Evolutionary conservation across 1,140 invertebrate genomes (phyloP).

Genomic region (Ctenoplectra terminalis): DNA sequence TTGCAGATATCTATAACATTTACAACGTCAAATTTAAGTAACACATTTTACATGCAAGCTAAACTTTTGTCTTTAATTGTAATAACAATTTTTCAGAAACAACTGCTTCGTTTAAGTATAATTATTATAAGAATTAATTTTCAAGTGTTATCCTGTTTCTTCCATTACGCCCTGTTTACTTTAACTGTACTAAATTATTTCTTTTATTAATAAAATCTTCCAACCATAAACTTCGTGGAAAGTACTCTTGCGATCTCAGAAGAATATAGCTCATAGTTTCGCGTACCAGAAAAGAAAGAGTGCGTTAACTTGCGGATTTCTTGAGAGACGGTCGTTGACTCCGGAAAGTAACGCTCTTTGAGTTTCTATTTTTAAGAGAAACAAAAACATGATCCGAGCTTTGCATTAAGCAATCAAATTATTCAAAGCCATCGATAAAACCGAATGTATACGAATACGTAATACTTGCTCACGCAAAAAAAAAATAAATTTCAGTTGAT

Average conservation of each 20-base stretch:
- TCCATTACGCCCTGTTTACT: neutral
- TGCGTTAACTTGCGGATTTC: constrained; percentile 2
- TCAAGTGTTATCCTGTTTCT: neutral
- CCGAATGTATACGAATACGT: neutral
- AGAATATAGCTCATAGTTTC: neutral
- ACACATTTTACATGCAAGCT: too few species aligned
- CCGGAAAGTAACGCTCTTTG: neutral
- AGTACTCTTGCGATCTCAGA: neutral
- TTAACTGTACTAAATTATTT: neutral
- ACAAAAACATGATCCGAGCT: neutral
- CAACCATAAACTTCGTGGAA: neutral
- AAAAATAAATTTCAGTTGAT: neutral
- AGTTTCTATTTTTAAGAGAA: neutral
- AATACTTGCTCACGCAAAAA: neutral
- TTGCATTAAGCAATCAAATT: neutral
- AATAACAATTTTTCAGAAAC: neutral
- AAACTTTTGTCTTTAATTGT: too few species aligned
- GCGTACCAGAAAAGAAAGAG: constrained; percentile 10
- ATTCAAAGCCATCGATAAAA: neutral
- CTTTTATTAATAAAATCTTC: neutral
- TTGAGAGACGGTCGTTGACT: neutral
- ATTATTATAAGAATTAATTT: too few species aligned
- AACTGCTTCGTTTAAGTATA: too few species aligned
- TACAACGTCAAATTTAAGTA: too few species aligned
- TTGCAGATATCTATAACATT: too few species aligned